Evolutionary conservation across 1,140 invertebrate species (phyloP), one percentile per base, ranked within the genome.

Genomic region (Whitmania pigra): DNA sequence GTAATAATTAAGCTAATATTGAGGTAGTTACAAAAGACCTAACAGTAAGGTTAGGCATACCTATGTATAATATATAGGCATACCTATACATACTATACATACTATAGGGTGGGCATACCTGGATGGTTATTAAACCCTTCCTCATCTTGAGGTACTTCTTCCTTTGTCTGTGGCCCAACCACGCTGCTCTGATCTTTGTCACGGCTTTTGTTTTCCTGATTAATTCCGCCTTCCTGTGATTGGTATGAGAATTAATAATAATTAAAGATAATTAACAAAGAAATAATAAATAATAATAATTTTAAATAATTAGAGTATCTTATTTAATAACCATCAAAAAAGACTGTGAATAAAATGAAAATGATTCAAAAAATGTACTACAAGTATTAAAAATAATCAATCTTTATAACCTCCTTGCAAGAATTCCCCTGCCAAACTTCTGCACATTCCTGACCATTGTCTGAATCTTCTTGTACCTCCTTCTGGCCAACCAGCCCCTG

Each of bases 181-280:
- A 85, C 66, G 84, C 85, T 60, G 87, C 87, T 79, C 97, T 93
- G 7, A 96, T 88, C 13, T 84, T 88, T 11, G 88, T 87, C 0
- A 90, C 91, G 0, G 93, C 92, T 29, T 87, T 86, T 7, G 87
- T 87, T 71, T 88, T 85, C 0, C 91, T 86, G 53, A 94, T 83
- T 29, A 85, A 83, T 57, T 87, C 84, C 0, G 88, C 90, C 75
- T 86, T 83, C 76, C 78, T 77, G 68, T 11, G 36, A 68, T 20
- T 57, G 2, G 2, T 2, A 25, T 5, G 20, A 57, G 25, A 20
- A 57, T n/a, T 57, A n/a, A 5, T 25, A 57, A 20, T 57, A 57
- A 67, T 67, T 22, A 27, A 5, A 27, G 29, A 67, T 31, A 20
- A 4, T 29, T 22, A 22, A n/a, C n/a, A n/a, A 67, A 67, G 20